Conservation (phyloP, 1,140 invertebrate genomes). For the Scaptomyza graminum region DNA sequence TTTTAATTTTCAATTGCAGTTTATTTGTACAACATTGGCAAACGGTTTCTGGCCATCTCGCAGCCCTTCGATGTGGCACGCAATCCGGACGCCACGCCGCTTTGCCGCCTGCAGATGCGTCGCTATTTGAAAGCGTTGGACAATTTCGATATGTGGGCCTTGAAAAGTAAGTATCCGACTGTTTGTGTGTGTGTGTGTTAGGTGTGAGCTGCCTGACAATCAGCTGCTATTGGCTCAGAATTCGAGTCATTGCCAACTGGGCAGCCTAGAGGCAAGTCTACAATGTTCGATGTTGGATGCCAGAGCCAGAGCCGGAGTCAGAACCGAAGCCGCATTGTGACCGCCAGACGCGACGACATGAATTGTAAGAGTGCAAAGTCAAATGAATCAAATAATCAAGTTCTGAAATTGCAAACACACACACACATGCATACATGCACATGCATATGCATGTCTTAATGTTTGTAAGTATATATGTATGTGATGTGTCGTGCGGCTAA, state of each 20-base stretch:
- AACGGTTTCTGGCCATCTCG: slow-evolving; percentile 63
- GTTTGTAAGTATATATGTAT: no score
- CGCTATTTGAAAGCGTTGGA: slow-evolving; percentile 67
- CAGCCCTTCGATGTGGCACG: slow-evolving; percentile 74
- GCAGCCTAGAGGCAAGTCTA: slow-evolving; percentile 21
- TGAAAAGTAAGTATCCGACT: slow-evolving; percentile 71
- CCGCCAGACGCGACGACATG: slow-evolving; percentile 72
- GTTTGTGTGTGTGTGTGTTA: slow-evolving; percentile 8
- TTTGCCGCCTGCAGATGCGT: slow-evolving; percentile 70
- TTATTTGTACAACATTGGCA: slow-evolving; percentile 71
- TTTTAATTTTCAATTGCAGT: slow-evolving; percentile 50
- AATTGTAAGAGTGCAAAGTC: slow-evolving; percentile 77
- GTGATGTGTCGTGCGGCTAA: slow-evolving; percentile 49
- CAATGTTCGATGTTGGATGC: slow-evolving; percentile 14
- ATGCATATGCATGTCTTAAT: slow-evolving; percentile 26
- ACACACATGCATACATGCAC: slow-evolving; percentile 14
- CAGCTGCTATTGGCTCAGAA: slow-evolving; percentile 26
- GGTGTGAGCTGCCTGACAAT: slow-evolving; percentile 8
- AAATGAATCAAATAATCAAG: slow-evolving; percentile 64
- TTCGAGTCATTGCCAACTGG: slow-evolving; percentile 78
- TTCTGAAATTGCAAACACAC: slow-evolving; percentile 47
- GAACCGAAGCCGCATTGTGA: slow-evolving; percentile 40
- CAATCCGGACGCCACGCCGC: slow-evolving; percentile 63
- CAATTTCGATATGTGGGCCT: slow-evolving; percentile 82
- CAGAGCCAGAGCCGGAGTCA: slow-evolving; percentile 5